phyloP scores from a whole-genome alignment of 2,888 invertebrate genomes.

The Cordylochernes scorpioides region DNA sequence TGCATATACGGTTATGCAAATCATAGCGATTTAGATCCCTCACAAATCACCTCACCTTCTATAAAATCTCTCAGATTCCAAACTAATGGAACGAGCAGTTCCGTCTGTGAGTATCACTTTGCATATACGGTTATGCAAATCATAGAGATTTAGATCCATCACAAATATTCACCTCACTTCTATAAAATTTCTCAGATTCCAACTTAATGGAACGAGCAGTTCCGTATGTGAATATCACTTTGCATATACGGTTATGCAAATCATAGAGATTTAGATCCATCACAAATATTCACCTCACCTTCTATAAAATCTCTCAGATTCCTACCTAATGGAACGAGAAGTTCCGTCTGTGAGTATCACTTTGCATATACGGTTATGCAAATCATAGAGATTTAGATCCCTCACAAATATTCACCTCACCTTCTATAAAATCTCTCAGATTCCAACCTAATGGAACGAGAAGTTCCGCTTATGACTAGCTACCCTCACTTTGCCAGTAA shows the following conservation, averaged over 20 bases:
- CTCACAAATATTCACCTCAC: no score
- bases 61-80: no score
- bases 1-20: slow-evolving; percentile 2
- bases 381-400: no score
- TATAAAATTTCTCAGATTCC: no score
- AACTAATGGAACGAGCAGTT: slow-evolving; percentile 92
- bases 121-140: slow-evolving; percentile 2
- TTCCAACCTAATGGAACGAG: no score
- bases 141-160: slow-evolving; percentile 5
- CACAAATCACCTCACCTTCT: slow-evolving; percentile 9
- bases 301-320: no score
- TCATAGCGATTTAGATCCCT: slow-evolving; percentile 5
- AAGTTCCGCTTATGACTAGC: no score
- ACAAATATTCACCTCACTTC: slow-evolving; percentile 7
- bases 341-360: no score
- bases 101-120: slow-evolving; percentile 49
- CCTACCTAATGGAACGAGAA: no score
- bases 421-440: no score
- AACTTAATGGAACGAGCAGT: slow-evolving; percentile 89
- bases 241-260: slow-evolving; percentile 2
- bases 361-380: no score
- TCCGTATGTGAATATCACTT: slow-evolving; percentile 55
- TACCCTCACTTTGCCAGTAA: no score
- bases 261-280: slow-evolving; percentile 5
- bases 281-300: slow-evolving; percentile 5